Evolutionary conservation across 2,113 vertebrate genomes (phyloP), one percentile per base, ranked within the genome.

Genomic region (Pollimyrus isidori): DNA sequence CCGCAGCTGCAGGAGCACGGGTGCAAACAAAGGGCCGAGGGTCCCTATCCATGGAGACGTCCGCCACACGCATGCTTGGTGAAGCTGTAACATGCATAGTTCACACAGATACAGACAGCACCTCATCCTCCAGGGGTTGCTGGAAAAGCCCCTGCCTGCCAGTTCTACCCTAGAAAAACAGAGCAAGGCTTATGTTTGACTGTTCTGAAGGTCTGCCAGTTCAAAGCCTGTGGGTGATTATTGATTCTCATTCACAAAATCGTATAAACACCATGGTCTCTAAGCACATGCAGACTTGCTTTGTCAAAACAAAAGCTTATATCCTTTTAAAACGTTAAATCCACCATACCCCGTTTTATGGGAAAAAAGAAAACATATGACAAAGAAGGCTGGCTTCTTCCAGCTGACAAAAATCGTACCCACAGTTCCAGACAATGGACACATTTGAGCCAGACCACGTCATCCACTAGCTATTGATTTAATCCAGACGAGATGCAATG

Each of bases 261-360:
- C 26, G 56, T 86, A 50, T 19, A 50, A 50, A 35, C 48, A 7
- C 50, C 49, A 9, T 15, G 3, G n/a, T 39, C 50, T 17, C 85
- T 86, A 13, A 30, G 46, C n/a, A 52, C 48, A 86, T 56, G 46
- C 84, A 86, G 49, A 52, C 21, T 23, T 3, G 49, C 85, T 86
- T 35, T 53, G 49, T 86, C 85, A 86, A 52, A 49, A 86, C 26
- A 53, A 35, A 86, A 86, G 85, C 23, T 53, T 48, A 86, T 86
- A 19, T 52, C 49, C 85, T 52, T 52, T 86, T 49, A 30, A 86
- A 86, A 56, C 50, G 39, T 86, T 86, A 50, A 86, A 35, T 86
- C 85, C 46, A 48, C 46, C 85, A 56, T 26, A 35, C 85, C 48
- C 49, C 10, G 0, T 35, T 26, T 52, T 7, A 52, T 30, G 13